Conservation (phyloP, 2,888 invertebrate genomes). For the Cephus rjabovi region DNA sequence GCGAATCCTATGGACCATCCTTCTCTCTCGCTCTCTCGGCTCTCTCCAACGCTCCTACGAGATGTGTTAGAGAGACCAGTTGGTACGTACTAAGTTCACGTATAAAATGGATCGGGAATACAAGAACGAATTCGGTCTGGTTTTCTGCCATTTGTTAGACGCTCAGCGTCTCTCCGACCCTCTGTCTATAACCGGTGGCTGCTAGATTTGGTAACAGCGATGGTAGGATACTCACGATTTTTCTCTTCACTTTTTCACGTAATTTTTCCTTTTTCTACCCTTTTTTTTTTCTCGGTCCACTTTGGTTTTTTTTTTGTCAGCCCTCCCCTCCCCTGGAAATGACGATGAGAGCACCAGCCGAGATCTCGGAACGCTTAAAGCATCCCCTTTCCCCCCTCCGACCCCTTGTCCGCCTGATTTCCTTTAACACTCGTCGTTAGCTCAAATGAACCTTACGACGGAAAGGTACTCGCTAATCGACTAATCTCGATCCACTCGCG, state of each 20-base stretch:
- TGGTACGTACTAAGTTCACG: neutral
- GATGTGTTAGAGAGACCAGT: neutral
- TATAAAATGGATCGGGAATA: neutral
- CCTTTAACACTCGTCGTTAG: neutral
- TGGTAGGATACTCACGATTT: neutral
- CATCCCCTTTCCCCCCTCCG: neutral
- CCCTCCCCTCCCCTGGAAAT: neutral
- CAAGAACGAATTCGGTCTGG: neutral
- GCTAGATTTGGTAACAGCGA: neutral
- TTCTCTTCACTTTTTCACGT: neutral
- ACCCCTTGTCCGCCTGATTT: neutral
- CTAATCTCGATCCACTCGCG: neutral
- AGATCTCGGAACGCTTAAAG: neutral
- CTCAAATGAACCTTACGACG: neutral
- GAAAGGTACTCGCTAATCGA: neutral
- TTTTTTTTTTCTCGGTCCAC: neutral
- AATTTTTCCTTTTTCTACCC: neutral
- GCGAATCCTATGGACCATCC: slow-evolving; percentile 3
- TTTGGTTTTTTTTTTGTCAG: neutral
- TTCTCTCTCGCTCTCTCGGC: neutral
- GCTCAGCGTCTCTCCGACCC: neutral
- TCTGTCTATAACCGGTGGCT: neutral
- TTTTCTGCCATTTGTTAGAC: neutral
- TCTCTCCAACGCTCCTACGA: neutral
- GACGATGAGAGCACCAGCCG: neutral